Evolutionary conservation across 2,113 vertebrate species (phyloP).

Genomic region (Uropsilus gracilis): DNA sequence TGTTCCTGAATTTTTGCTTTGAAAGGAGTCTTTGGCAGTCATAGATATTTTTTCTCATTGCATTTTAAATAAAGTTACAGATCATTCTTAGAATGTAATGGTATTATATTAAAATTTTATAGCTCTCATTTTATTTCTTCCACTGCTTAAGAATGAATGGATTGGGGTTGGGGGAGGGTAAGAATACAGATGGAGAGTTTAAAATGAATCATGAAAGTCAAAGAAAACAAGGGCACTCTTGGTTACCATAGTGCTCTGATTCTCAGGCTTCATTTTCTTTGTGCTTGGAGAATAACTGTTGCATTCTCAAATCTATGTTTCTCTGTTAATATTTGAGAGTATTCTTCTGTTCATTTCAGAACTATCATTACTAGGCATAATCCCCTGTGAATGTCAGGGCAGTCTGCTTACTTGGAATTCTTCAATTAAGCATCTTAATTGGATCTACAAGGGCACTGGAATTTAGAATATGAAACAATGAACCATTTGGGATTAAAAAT

Average conservation of each 20-base stretch:
- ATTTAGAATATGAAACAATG: conserved; percentile 74
- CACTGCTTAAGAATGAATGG: not conserved
- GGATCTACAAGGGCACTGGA: conserved; percentile 72
- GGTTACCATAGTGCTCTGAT: not conserved
- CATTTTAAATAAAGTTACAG: not conserved
- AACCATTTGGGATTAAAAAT: conserved; percentile 73
- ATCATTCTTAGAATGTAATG: not conserved
- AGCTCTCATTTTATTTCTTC: not conserved
- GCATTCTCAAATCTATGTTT: not conserved
- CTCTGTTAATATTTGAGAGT: conserved; percentile 34
- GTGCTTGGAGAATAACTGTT: not conserved
- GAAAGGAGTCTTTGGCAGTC: not conserved
- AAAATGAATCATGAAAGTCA: conserved; percentile 5
- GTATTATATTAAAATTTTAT: not conserved
- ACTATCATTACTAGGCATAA: conserved; percentile 21
- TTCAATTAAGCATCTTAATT: conserved; percentile 77
- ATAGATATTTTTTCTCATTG: not conserved
- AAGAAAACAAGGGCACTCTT: not conserved
- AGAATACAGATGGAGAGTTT: not conserved
- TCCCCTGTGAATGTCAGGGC: not conserved
- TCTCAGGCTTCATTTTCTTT: not conserved
- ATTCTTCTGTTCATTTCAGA: conserved; percentile 35
- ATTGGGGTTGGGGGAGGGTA: not conserved
- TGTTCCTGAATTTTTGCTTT: not conserved
- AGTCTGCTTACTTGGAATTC: conserved; percentile 56